Evolutionary conservation across 2,888 invertebrate species (phyloP).

Genomic region (Pandemis corylana): DNA sequence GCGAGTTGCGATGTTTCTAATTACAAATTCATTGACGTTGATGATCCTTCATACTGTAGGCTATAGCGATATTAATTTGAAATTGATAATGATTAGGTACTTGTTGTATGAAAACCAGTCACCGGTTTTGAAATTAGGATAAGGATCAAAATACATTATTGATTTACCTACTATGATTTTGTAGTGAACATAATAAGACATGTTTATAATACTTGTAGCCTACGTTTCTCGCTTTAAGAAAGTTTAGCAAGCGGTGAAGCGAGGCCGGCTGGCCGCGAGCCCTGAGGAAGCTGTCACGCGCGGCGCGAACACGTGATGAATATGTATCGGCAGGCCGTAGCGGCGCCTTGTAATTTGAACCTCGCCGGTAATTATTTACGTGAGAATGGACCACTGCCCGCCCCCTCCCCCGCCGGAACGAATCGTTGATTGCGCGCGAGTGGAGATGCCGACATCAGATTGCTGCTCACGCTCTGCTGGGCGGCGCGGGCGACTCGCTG

Average conservation of each 20-base stretch:
- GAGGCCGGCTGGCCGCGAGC: slow-evolving; percentile 42
- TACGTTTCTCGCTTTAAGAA: background rate
- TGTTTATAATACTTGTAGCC: background rate
- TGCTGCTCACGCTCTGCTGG: slow-evolving; percentile 69
- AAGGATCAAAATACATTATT: background rate
- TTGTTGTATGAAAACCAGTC: slow-evolving; percentile 18
- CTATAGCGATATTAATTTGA: slow-evolving; percentile 47
- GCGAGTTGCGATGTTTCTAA: slow-evolving; percentile 71
- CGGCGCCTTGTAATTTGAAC: slow-evolving; percentile 84
- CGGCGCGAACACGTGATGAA: slow-evolving; percentile 81
- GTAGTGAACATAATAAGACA: background rate
- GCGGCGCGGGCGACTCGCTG: slow-evolving; percentile 38
- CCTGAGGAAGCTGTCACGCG: slow-evolving; percentile 83
- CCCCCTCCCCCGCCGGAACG: slow-evolving; percentile 68
- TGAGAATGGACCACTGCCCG: slow-evolving; percentile 74
- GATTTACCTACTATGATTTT: too few relatives aligned
- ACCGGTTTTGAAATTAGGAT: slow-evolving; percentile 10
- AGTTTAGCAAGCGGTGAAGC: slow-evolving; percentile 17
- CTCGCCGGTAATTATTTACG: slow-evolving; percentile 84
- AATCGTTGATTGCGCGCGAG: slow-evolving; percentile 80
- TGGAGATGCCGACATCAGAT: slow-evolving; percentile 76
- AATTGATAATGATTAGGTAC: slow-evolving; percentile 41
- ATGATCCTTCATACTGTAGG: slow-evolving; percentile 55
- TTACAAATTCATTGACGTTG: slow-evolving; percentile 75
- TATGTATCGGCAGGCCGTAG: slow-evolving; percentile 78